phyloP scores from a whole-genome alignment of 2,797 vertebrate genomes.

The Eutrigla gurnardus region DNA sequence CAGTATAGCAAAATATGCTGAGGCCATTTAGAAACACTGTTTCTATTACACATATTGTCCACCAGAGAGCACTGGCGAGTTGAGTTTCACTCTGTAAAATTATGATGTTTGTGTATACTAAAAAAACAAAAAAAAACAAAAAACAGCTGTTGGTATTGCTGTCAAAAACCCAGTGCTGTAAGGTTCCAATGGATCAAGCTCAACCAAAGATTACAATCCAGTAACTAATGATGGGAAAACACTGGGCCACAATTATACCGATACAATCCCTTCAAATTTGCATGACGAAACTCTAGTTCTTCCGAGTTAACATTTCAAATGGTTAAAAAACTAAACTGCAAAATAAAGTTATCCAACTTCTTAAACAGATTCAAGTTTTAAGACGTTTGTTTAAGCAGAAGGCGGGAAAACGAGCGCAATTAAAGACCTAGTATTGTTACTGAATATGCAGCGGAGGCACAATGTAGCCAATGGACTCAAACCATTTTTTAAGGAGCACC shows the following conservation, averaged over 20 bases:
- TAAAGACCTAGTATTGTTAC: background rate
- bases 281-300: background rate
- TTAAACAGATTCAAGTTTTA: background rate
- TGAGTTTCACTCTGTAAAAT: too few relatives aligned
- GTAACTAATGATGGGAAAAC: background rate
- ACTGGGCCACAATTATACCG: too few relatives aligned
- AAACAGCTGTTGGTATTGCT: too few relatives aligned
- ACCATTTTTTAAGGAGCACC: background rate
- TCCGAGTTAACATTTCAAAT: constrained; percentile 1
- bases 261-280: background rate
- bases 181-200: background rate
- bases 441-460: constrained; percentile 6
- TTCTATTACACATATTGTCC: too few relatives aligned
- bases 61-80: too few relatives aligned
- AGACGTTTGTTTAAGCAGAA: background rate
- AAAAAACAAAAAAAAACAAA: too few relatives aligned
- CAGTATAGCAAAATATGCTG: background rate
- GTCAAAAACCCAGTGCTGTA: background rate
- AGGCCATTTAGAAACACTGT: background rate
- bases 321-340: background rate
- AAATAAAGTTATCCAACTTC: background rate
- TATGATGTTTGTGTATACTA: background rate
- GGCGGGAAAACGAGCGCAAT: background rate
- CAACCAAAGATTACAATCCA: background rate
- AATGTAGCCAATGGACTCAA: background rate